Conservation (phyloP, 2,797 vertebrate genomes). For the Rousettus madagascariensis region DNA sequence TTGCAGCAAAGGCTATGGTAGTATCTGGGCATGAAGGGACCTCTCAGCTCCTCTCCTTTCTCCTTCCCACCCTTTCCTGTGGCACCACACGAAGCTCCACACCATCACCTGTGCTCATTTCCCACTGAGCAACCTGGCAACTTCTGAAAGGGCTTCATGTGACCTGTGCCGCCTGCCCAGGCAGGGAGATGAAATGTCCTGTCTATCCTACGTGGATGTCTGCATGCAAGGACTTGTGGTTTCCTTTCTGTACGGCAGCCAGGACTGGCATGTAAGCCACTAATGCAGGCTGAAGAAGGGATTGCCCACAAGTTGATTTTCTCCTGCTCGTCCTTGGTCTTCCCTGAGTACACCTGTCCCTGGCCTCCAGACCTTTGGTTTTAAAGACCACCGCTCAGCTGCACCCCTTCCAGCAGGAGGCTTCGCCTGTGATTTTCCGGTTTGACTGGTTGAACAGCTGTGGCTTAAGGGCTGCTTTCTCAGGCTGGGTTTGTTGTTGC, state of each 20-base stretch:
- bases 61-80: background rate
- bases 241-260: background rate
- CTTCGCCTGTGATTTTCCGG: background rate
- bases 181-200: background rate
- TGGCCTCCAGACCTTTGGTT: conserved; percentile 12
- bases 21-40: background rate
- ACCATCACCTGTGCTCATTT: background rate
- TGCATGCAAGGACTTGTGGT: background rate
- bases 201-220: background rate
- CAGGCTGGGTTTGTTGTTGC: background rate
- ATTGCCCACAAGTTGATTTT: background rate
- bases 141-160: background rate
- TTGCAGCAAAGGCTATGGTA: background rate
- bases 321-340: background rate
- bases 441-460: conserved; percentile 40
- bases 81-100: background rate
- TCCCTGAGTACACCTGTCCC: background rate
- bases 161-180: background rate
- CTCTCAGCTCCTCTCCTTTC: background rate
- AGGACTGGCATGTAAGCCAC: background rate
- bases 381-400: background rate
- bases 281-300: background rate
- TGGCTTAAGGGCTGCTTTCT: conserved; percentile 11
- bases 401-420: background rate
- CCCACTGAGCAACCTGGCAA: background rate